Percentiles rank a stretch among this genome's conserved stretches.
phyloP scores from a whole-genome alignment of 2,113 vertebrate species.

The Channa argus region DNA sequence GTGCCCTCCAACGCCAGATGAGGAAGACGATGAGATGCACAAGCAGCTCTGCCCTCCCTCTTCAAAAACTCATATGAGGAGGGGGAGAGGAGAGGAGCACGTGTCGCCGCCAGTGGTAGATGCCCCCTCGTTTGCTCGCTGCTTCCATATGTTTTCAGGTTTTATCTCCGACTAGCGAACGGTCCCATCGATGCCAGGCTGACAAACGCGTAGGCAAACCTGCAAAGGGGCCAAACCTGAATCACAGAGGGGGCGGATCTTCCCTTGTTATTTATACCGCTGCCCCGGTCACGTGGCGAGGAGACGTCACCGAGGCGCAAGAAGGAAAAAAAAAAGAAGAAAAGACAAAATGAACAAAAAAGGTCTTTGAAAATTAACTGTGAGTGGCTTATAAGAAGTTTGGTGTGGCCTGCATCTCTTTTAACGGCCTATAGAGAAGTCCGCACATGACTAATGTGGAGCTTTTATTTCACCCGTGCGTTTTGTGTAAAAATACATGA shows the following conservation, averaged over 20 bases:
- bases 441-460: constrained; percentile 35
- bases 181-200: constrained; percentile 28
- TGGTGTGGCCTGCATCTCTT: constrained; percentile 56
- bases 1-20: constrained; percentile 70
- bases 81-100: constrained; percentile 61
- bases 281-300: constrained; percentile 87
- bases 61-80: constrained; percentile 75
- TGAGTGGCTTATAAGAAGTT: constrained; percentile 62
- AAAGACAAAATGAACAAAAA: constrained; percentile 24
- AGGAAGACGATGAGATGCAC: constrained; percentile 62
- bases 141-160: constrained; percentile 73
- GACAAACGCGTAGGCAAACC: constrained; percentile 61
- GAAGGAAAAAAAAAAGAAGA: constrained; percentile 42
- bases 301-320: constrained; percentile 83
- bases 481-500: constrained; percentile 50
- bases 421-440: constrained; percentile 61
- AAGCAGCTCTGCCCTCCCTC: constrained; percentile 66
- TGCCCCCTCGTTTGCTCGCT: constrained; percentile 48
- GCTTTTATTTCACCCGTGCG: constrained; percentile 38
- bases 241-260: constrained; percentile 89
- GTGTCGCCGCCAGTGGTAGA: constrained; percentile 53
- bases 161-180: constrained; percentile 35
- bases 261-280: constrained; percentile 82
- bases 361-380: constrained; percentile 69
- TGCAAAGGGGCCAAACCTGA: constrained; percentile 81